Evolutionary conservation across 1,140 invertebrate species (phyloP).

Genomic region (Geopemphigus sp.): DNA sequence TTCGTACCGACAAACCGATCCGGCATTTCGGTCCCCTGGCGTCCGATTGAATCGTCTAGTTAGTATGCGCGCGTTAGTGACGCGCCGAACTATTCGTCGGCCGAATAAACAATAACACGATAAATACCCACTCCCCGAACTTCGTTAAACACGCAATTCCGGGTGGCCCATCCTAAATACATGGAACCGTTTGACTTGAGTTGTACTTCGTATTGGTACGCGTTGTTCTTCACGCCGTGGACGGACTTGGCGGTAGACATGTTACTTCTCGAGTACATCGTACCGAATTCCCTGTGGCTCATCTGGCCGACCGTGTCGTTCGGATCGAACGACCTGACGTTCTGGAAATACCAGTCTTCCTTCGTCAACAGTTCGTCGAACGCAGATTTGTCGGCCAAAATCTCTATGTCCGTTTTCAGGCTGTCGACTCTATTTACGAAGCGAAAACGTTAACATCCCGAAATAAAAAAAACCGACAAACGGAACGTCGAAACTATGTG

Average conservation of each 20-base stretch:
- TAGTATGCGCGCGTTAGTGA: no score
- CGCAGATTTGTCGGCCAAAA: not conserved
- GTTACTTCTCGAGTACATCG: not conserved
- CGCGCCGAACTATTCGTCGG: no score
- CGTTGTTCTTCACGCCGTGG: not conserved
- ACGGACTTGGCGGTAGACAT: not conserved
- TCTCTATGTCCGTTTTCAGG: slow-evolving; percentile 4
- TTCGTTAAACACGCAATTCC: not conserved
- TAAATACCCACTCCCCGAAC: slow-evolving; percentile 7
- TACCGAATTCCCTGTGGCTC: not conserved
- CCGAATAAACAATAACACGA: not conserved
- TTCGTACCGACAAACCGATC: no score
- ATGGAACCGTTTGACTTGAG: slow-evolving; percentile 2
- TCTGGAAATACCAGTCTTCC: not conserved
- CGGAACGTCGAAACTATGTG: no score
- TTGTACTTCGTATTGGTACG: slow-evolving; percentile 34
- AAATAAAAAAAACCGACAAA: no score
- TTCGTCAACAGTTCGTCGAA: not conserved
- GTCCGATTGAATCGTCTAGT: no score
- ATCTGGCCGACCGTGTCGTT: not conserved
- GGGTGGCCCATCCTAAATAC: slow-evolving; percentile 20
- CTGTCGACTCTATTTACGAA: not conserved
- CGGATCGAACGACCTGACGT: not conserved
- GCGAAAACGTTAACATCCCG: no score
- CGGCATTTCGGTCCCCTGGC: no score